Base-by-base conservation (phyloP, 2,797 vertebrate genomes). In the Sebastes flavidus region DNA sequence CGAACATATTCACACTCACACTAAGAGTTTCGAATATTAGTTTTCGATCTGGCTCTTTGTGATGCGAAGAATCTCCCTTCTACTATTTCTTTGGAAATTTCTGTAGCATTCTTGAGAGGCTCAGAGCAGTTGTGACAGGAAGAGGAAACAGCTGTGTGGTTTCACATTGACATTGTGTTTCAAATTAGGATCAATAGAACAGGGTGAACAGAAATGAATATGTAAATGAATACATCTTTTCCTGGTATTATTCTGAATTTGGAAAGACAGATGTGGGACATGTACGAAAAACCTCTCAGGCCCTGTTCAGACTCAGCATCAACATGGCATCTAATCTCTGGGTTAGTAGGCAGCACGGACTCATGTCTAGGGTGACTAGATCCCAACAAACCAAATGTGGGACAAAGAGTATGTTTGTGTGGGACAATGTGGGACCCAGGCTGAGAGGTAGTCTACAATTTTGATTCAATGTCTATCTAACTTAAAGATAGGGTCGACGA, bases 81-180 rank as follows among this genome's bases (percentile, higher is more conserved):
- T 29, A n/a, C 55, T 7, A 10, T n/a, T 56, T 38, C 8, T 67
- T 20, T 29, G 25, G 65, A 66, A 8, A 18, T 61, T 60, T 60
- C 27, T 69, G 25, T 30, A 7, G 10, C 8, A n/a, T 71, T 71
- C 27, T 34, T 60, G 6, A 60, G n/a, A 46, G n/a, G 30, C 46
- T 54, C 30, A 16, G 36, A 68, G 8, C 52, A 29, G 32, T 63
- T 18, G 8, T 14, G 22, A 24, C 49, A 76, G 73, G 82, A 80
- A 80, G 24, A 46, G 74, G 78, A 73, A 80, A 65, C 69, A 60
- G 63, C 52, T 80, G 72, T 34, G 11, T 18, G 12, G 20, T 38
- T 63, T 73, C 20, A 59, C 38, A 5, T n/a, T 59, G n/a, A 65
- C 11, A 52, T 18, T 18, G 24, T 62, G 29, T 54, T 38, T 67